Evolutionary conservation across 2,113 vertebrate species (phyloP).

Genomic region (Xerus inauris): DNA sequence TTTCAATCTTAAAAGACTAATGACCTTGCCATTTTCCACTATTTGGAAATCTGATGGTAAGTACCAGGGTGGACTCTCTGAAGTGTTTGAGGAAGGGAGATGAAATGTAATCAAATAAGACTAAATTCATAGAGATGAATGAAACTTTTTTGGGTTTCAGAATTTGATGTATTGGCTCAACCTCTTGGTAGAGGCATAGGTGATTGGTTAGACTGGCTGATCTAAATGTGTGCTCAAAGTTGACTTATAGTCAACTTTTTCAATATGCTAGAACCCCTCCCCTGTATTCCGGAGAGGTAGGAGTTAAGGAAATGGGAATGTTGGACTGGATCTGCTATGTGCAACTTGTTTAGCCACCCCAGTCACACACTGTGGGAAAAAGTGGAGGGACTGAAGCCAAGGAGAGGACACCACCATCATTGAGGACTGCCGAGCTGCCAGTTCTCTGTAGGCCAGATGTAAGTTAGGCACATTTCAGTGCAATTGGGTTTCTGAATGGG

Average conservation of each 20-base stretch:
- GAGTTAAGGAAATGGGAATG: not conserved
- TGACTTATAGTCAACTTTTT: not conserved
- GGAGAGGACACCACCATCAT: not conserved
- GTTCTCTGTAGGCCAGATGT: not conserved
- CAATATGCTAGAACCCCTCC: not conserved
- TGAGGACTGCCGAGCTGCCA: not conserved
- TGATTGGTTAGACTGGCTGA: not conserved
- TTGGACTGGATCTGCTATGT: too few relatives aligned
- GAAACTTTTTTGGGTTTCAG: not conserved
- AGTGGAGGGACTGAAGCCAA: not conserved
- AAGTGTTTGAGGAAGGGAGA: not conserved
- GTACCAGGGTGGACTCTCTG: not conserved
- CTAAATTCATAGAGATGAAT: not conserved
- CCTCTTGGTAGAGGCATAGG: not conserved
- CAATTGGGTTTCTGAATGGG: not conserved
- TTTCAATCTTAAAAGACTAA: not conserved
- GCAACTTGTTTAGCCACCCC: not conserved
- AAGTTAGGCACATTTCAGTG: not conserved
- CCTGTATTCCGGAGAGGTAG: not conserved
- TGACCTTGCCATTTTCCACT: not conserved
- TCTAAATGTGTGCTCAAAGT: not conserved
- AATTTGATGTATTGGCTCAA: not conserved
- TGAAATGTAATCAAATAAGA: conserved; percentile 23
- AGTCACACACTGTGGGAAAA: not conserved
- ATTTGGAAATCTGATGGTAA: not conserved